Percentiles rank a stretch among this genome's conserved stretches.
Conservation (phyloP, 2,797 vertebrate genomes). For the Dipus sagitta region DNA sequence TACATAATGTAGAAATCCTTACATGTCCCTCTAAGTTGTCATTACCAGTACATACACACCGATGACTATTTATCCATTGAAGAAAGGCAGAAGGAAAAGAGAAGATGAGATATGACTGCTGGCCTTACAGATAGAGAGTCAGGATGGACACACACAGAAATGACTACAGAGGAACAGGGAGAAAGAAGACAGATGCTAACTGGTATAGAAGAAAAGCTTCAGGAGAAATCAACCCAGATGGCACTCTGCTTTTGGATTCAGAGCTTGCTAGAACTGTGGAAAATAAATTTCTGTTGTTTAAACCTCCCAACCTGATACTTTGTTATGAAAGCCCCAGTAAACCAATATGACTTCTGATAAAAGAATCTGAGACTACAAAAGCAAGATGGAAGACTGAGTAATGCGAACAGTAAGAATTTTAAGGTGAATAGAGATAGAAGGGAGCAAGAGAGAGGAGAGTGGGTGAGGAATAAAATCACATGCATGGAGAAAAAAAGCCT, state of each 20-base stretch:
- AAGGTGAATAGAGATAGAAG: background rate
- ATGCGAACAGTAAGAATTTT: background rate
- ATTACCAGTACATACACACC: background rate
- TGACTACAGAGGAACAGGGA: background rate
- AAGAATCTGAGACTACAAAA: constrained; percentile 13
- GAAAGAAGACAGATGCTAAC: background rate
- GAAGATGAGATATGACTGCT: background rate
- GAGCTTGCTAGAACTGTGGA: background rate
- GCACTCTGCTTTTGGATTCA: background rate
- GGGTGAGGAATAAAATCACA: background rate
- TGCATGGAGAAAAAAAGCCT: background rate
- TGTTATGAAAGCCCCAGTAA: background rate
- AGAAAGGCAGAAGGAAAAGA: background rate
- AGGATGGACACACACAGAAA: background rate
- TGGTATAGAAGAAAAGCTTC: background rate
- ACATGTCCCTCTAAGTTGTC: background rate
- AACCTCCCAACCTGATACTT: background rate
- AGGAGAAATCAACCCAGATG: background rate
- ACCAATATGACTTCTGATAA: background rate
- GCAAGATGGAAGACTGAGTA: background rate
- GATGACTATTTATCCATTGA: background rate
- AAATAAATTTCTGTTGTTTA: background rate
- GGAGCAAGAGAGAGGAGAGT: too few relatives aligned
- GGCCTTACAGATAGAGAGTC: background rate
- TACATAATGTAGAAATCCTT: constrained; percentile 1